Percentiles rank a stretch among this genome's conserved stretches.
Conservation (phyloP, 2,888 invertebrate species). For the Drosophila nr. perissopoda region DNA sequence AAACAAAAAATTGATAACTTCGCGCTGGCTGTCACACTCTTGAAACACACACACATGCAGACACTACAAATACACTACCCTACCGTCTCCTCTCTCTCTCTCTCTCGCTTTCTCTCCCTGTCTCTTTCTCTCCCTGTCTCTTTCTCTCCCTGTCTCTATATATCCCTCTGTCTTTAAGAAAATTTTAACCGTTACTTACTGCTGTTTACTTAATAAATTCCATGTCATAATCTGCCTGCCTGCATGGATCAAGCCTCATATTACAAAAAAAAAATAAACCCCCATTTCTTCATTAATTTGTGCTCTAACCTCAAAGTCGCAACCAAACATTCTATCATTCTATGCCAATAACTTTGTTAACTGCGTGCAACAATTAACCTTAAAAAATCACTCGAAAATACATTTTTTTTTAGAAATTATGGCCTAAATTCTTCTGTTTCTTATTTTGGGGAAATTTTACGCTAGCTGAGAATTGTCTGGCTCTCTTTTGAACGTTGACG, state of each 20-base stretch:
- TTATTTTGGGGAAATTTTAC: slow-evolving; percentile 13
- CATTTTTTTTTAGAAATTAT: neutral
- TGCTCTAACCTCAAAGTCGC: slow-evolving; percentile 17
- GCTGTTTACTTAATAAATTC: slow-evolving; percentile 16
- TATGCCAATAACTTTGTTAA: slow-evolving; percentile 1
- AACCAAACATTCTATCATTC: slow-evolving; percentile 13
- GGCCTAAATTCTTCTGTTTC: neutral
- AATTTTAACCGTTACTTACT: slow-evolving; percentile 1
- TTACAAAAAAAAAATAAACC: neutral
- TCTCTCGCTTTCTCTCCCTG: neutral
- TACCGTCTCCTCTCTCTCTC: slow-evolving; percentile 4
- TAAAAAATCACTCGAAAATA: neutral
- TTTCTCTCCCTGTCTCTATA: neutral
- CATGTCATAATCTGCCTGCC: slow-evolving; percentile 21
- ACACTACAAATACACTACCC: slow-evolving; percentile 16
- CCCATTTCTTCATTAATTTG: slow-evolving; percentile 20
- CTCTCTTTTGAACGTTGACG: slow-evolving; percentile 2
- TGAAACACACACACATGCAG: slow-evolving; percentile 23
- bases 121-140: neutral
- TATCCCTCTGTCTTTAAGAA: neutral
- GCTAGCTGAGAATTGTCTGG: slow-evolving; percentile 3
- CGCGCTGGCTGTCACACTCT: slow-evolving; percentile 55
- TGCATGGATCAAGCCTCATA: slow-evolving; percentile 23
- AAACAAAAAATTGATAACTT: slow-evolving; percentile 26
- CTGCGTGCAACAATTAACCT: slow-evolving; percentile 10